Base-by-base conservation (phyloP, 1,140 invertebrate species). In the Pseudoatta argentina region DNA sequence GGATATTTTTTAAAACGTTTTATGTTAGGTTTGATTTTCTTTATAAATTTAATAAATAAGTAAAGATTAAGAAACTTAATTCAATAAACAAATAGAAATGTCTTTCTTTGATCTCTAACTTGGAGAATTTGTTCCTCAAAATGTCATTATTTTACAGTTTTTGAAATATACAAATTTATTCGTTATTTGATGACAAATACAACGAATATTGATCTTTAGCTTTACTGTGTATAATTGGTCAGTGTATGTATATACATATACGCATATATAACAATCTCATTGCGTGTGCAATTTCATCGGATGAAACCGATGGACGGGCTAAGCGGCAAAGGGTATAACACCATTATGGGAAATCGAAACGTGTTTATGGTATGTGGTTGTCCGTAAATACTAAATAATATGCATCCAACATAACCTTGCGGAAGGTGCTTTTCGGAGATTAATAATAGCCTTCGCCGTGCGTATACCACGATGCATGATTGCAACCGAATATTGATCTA, bases 261-360 rank as follows among this genome's bases (percentile, higher is more conserved):
- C n/a, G 55, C 16, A 64, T 21, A 61, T 39, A 27, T 61, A 34
- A 24, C 53, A 55, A 55, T 86, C 39, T 71, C 39, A 48, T 85
- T 57, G 79, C 39, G 64, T 57, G 82, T 63, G 57, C 30, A 55
- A 89, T 89, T 89, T 85, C 79, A 78, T 86, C 75, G 61, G 30
- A 86, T 73, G 51, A 34, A 44, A 53, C 67, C 55, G 66, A 51
- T 64, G 53, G 44, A 53, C 3, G 16, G 39, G 27, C 69, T 16
- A 73, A 24, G 79, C 69, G 69, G 69, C n/a, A 51, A 53, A 63
- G 79, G 55, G 59, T 75, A 83, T 83, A 83, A 83, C 69, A 48
- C 64, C 57, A 88, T 87, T 82, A 67, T 87, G 24, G 86, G 89
- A 88, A 90, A 92, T 92, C 89, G 90, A 92, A 92, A 92, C 91